These are phyloP conservation scores for Drosophila pandora DNA, from an alignment of 1,140 invertebrate genomes.

Conservation along the genomic window DNA sequence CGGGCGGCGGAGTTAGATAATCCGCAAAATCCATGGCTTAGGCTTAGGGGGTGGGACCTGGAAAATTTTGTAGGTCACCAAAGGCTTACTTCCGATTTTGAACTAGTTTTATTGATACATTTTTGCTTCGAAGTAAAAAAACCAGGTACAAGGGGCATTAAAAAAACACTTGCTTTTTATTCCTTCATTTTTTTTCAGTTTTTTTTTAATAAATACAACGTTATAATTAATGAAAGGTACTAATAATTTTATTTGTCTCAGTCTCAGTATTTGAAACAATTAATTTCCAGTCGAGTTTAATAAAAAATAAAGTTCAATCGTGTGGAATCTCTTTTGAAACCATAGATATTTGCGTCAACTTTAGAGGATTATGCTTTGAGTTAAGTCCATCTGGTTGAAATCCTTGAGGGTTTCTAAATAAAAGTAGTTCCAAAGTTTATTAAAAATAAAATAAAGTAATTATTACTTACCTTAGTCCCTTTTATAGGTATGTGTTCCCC, in stretches of 20 bases:
- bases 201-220: not conserved
- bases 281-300: not conserved
- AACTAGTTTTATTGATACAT: not conserved
- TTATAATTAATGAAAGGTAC: not conserved
- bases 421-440: not conserved
- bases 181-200: no score
- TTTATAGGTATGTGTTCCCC: not conserved
- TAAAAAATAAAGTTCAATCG: not conserved
- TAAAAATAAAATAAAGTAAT: no score
- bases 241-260: not conserved
- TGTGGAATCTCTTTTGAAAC: not conserved
- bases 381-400: not conserved
- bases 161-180: no score
- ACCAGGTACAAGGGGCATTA: not conserved
- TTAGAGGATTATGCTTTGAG: no score
- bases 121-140: constrained; percentile 1
- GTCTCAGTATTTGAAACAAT: not conserved
- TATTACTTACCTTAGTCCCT: not conserved
- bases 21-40: constrained; percentile 47
- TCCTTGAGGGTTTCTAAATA: not conserved
- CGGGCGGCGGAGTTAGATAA: constrained; percentile 50
- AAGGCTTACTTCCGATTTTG: not conserved
- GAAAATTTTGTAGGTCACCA: constrained; percentile 2
- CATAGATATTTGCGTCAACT: no score
- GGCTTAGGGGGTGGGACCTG: not conserved